These are phyloP conservation scores for Lepeophtheirus nordmannii DNA, from an alignment of 2,888 invertebrate genomes.

Conservation along the genomic window DNA sequence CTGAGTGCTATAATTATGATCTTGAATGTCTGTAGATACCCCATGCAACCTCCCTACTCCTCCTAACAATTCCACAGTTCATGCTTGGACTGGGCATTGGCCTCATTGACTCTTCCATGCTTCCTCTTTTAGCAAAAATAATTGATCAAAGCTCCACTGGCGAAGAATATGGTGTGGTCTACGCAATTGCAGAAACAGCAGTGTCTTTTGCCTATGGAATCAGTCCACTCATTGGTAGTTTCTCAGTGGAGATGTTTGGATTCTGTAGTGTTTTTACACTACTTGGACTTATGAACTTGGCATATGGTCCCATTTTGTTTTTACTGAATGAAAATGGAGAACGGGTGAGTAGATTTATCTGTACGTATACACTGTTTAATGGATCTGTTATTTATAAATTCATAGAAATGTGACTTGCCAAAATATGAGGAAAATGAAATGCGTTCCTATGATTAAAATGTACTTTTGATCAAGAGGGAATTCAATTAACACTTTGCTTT, in stretches of 20 bases:
- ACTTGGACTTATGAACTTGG: constrained; percentile 51
- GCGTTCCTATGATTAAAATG: no score
- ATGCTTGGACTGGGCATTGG: constrained; percentile 65
- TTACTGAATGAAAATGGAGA: constrained; percentile 39
- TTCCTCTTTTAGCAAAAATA: constrained; percentile 56
- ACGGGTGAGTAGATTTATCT: no score
- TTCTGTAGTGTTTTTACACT: constrained; percentile 57
- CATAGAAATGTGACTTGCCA: no score
- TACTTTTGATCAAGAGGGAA: no score
- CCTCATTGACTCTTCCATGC: constrained; percentile 59
- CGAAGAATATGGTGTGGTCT: constrained; percentile 59
- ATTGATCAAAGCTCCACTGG: constrained; percentile 45
- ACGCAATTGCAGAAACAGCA: constrained; percentile 64
- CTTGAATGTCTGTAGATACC: constrained; percentile 42
- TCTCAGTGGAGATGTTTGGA: constrained; percentile 50
- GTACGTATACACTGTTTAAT: no score
- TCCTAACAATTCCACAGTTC: constrained; percentile 58
- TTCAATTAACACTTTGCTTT: no score
- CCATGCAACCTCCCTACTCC: constrained; percentile 44
- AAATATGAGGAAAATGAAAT: no score
- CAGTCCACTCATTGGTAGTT: constrained; percentile 57
- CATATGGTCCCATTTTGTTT: constrained; percentile 50
- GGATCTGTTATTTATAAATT: no score
- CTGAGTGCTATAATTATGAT: background rate
- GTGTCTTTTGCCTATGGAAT: constrained; percentile 64